Percentiles rank a stretch among this genome's conserved stretches.
These are phyloP conservation scores for Emys orbicularis DNA, from an alignment of 2,797 vertebrate genomes.

Conservation along the genomic window DNA sequence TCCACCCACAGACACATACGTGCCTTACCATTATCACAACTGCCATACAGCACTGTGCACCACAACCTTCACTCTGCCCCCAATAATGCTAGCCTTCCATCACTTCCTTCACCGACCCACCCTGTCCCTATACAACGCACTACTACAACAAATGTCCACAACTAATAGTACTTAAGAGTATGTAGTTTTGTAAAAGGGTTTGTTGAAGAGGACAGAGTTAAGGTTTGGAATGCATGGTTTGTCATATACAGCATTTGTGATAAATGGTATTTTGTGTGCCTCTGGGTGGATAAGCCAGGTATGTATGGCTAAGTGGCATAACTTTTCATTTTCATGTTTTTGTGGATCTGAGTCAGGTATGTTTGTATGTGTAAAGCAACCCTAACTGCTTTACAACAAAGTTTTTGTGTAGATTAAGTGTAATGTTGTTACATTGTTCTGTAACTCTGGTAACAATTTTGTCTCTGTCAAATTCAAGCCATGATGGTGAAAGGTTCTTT, in stretches of 20 bases:
- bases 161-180: not conserved
- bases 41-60: not conserved
- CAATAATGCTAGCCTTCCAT: not conserved
- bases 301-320: not conserved
- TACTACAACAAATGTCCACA: not conserved
- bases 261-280: not conserved
- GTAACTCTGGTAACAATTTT: not conserved
- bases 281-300: not conserved
- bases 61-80: not conserved
- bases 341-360: not conserved
- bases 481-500: not conserved
- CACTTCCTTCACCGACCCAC: not conserved
- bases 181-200: not conserved
- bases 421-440: not conserved
- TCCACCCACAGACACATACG: not conserved
- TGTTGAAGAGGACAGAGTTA: not conserved
- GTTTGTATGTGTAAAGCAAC: not conserved
- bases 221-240: not conserved
- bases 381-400: not conserved
- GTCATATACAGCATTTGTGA: not conserved
- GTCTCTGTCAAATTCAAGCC: not conserved
- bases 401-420: not conserved
- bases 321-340: not conserved
- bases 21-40: not conserved
- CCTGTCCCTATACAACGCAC: not conserved